These are phyloP conservation scores for Hydrotaea cyrtoneurina DNA, from an alignment of 2,888 invertebrate genomes.

Conservation along the genomic window DNA sequence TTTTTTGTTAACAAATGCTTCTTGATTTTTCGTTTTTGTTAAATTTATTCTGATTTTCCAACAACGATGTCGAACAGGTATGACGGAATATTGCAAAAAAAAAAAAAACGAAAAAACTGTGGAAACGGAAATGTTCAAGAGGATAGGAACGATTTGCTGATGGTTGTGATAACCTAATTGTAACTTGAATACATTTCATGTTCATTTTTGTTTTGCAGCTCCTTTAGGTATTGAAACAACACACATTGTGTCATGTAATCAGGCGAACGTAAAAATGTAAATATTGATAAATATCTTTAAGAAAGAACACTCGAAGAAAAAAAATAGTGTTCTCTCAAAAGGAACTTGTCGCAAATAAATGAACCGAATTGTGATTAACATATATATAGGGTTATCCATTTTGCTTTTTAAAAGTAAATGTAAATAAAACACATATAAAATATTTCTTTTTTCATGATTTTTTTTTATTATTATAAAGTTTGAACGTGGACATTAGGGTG, in stretches of 20 bases:
- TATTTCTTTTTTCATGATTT: no score
- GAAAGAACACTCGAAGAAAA: neutral
- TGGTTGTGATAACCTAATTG: slow-evolving; percentile 53
- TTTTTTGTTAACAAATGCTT: slow-evolving; percentile 19
- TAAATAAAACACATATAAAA: no score
- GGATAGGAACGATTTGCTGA: slow-evolving; percentile 6
- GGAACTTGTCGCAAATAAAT: no score
- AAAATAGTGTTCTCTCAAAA: neutral
- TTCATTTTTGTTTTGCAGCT: slow-evolving; percentile 21
- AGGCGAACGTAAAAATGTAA: slow-evolving; percentile 22
- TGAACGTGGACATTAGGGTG: no score
- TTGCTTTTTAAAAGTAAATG: no score
- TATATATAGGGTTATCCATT: no score
- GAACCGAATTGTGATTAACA: no score
- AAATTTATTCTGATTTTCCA: slow-evolving; percentile 60
- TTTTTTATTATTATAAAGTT: no score
- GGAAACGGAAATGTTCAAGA: slow-evolving; percentile 31
- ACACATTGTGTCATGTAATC: slow-evolving; percentile 45
- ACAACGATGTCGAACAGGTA: slow-evolving; percentile 44
- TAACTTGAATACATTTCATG: slow-evolving; percentile 42
- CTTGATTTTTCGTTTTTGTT: slow-evolving; percentile 3
- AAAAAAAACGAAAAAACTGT: neutral
- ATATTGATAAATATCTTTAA: slow-evolving; percentile 19
- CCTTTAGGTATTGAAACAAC: neutral
- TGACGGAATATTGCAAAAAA: neutral